Conservation (phyloP, 2,797 vertebrate genomes). For the Loris lydekkerianus region DNA sequence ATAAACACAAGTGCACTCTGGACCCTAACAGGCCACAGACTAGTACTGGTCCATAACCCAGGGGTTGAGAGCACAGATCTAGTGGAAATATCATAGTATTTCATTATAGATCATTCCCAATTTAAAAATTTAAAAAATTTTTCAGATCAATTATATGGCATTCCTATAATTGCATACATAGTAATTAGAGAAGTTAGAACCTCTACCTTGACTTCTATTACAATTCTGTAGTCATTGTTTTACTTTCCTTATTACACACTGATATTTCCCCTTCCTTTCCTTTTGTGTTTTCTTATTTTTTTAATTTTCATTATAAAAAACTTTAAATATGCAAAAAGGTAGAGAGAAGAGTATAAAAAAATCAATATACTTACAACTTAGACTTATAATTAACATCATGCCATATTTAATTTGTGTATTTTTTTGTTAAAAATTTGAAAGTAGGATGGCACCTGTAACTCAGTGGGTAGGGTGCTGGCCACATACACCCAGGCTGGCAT, state of each 20-base stretch:
- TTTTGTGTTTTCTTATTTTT: not conserved
- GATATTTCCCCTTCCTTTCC: not conserved
- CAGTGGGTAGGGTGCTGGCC: too few species aligned
- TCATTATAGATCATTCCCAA: not conserved
- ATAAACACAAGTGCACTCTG: too few species aligned
- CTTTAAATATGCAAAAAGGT: not conserved
- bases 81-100: not conserved
- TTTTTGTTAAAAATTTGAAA: slow-evolving; percentile 3
- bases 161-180: not conserved
- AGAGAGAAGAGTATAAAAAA: slow-evolving; percentile 27
- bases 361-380: not conserved
- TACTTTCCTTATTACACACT: not conserved
- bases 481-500: too few species aligned
- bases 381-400: not conserved
- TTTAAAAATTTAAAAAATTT: not conserved
- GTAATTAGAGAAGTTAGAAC: not conserved
- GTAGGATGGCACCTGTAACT: not conserved
- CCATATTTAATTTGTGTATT: not conserved
- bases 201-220: not conserved
- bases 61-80: not conserved
- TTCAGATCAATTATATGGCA: not conserved
- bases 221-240: not conserved
- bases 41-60: too few species aligned
- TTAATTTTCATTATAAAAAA: slow-evolving; percentile 42
- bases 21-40: too few species aligned